A percentile compares a stretch with the other conserved stretches of the same genome.
Evolutionary conservation across 1,140 invertebrate genomes (phyloP).

Genomic region (Bradysia coprophila): DNA sequence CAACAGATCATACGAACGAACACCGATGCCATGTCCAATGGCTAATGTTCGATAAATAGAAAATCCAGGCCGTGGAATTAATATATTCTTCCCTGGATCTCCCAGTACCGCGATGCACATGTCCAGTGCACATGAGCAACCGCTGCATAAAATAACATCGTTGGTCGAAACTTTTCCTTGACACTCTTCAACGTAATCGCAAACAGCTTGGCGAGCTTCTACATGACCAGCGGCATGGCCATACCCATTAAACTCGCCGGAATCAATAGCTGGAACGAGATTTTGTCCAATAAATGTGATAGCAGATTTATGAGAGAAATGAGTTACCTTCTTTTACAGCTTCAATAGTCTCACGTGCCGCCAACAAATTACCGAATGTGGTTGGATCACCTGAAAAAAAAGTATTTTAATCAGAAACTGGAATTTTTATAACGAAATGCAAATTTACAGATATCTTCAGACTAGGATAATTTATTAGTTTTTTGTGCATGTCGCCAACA

Average conservation of each 20-base stretch:
- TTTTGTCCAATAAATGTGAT: too few species aligned
- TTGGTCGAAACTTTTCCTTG: slow-evolving; percentile 40
- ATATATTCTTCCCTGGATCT: slow-evolving; percentile 67
- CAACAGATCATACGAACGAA: slow-evolving; percentile 64
- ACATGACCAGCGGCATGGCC: not conserved
- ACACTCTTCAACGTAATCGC: slow-evolving; percentile 46
- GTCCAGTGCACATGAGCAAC: slow-evolving; percentile 83
- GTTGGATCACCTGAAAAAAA: slow-evolving; percentile 1
- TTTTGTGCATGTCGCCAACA: not conserved
- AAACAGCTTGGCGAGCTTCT: slow-evolving; percentile 55
- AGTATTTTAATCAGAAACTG: not conserved
- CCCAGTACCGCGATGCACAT: slow-evolving; percentile 71
- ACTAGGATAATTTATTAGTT: not conserved
- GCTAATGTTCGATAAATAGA: slow-evolving; percentile 62
- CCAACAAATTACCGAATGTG: slow-evolving; percentile 1
- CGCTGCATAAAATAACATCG: slow-evolving; percentile 81
- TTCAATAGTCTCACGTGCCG: not conserved
- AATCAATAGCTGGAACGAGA: too few species aligned
- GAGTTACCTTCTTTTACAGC: slow-evolving; percentile 2
- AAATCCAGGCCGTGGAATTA: slow-evolving; percentile 64
- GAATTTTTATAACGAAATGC: not conserved
- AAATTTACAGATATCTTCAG: too few species aligned
- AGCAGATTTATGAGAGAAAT: too few species aligned
- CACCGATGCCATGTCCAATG: slow-evolving; percentile 56
- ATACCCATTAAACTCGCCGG: slow-evolving; percentile 2